Conservation (phyloP, 2,888 invertebrate species). For the Drosophila seclusa region DNA sequence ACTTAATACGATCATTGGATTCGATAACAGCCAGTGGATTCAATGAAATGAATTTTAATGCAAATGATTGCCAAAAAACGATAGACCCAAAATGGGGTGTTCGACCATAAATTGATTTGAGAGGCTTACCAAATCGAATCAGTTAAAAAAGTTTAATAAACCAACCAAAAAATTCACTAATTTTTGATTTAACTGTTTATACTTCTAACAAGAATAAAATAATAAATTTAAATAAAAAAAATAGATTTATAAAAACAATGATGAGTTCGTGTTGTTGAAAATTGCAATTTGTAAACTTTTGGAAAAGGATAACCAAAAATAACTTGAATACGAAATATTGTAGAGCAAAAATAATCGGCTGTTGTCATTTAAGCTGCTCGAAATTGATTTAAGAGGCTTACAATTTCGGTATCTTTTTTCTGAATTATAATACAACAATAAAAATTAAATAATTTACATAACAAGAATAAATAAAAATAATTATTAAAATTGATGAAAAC, state of each 20-base stretch:
- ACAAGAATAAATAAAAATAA: not conserved
- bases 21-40: not conserved
- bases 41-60: not conserved
- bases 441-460: not conserved
- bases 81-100: not conserved
- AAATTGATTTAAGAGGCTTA: not conserved
- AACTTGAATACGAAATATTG: not conserved
- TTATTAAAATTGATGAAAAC: not conserved
- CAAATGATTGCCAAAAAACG: not conserved
- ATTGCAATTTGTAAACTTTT: not conserved
- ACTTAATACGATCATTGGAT: not conserved
- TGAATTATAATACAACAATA: not conserved
- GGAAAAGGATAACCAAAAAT: not conserved
- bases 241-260: not conserved
- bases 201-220: not conserved
- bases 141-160: not conserved
- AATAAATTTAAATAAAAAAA: not conserved
- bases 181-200: not conserved
- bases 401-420: not conserved
- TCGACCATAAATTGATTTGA: not conserved
- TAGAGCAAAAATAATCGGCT: not conserved
- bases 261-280: too few relatives aligned
- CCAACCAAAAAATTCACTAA: too few relatives aligned
- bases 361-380: not conserved
- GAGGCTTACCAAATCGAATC: not conserved